phyloP scores from a whole-genome alignment of 2,113 vertebrate genomes.

The Athene noctua region DNA sequence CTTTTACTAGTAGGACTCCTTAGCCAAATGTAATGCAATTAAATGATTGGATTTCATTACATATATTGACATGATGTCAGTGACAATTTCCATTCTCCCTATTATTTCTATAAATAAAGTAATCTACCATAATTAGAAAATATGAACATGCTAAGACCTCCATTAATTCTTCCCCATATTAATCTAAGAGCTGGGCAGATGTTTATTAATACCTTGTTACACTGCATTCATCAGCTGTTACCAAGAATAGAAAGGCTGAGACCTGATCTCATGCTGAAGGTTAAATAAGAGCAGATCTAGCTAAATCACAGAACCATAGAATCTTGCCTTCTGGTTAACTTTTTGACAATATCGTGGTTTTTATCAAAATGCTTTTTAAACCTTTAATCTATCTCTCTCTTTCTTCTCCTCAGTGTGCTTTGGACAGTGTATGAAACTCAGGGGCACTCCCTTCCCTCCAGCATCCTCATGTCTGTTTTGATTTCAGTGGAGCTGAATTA shows the following conservation, averaged over 20 bases:
- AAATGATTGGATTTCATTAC: conserved; percentile 40
- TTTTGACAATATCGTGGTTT: neutral
- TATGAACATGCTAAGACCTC: conserved; percentile 50
- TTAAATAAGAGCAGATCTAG: conserved; percentile 8
- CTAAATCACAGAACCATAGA: neutral
- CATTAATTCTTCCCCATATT: conserved; percentile 51
- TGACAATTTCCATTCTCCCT: conserved; percentile 39
- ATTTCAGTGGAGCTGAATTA: neutral
- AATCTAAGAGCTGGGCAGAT: conserved; percentile 43
- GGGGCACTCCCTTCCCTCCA: rapidly evolving
- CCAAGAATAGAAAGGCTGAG: conserved; percentile 40
- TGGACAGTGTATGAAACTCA: neutral
- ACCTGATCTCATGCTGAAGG: conserved; percentile 29
- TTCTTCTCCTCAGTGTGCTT: neutral
- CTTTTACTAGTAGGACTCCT: neutral
- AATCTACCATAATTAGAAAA: conserved; percentile 64
- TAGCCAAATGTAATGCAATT: conserved; percentile 56
- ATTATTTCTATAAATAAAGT: conserved; percentile 66
- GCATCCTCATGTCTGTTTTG: neutral
- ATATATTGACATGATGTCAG: conserved; percentile 57
- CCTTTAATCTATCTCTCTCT: neutral
- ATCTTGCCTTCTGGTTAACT: neutral
- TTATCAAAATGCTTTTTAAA: neutral
- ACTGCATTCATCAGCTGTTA: conserved; percentile 11
- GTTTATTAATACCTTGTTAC: conserved; percentile 60